phyloP scores from a whole-genome alignment of 2,113 vertebrate species.

The Rhineura floridana region DNA sequence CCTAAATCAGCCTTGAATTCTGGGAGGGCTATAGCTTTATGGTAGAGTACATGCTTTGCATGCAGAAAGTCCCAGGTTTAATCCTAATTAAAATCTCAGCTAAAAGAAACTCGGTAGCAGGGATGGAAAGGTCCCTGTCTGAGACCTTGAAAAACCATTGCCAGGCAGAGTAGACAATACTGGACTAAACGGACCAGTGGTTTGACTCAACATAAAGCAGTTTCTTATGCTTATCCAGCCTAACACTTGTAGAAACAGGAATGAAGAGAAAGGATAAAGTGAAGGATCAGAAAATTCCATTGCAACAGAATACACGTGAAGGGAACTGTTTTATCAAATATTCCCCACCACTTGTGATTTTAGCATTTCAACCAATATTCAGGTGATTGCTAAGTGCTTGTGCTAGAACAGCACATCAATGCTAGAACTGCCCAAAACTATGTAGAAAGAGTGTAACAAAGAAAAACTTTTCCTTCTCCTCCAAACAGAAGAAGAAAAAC shows the following conservation, averaged over 20 bases:
- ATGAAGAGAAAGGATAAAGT: neutral
- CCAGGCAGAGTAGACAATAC: constrained; percentile 9
- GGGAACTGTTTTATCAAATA: constrained; percentile 13
- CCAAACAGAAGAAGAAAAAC: constrained; percentile 18
- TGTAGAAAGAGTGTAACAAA: neutral
- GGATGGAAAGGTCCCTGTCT: neutral
- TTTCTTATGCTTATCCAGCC: neutral
- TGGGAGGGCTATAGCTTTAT: constrained; percentile 3
- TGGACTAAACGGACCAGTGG: neutral
- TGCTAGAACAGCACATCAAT: constrained; percentile 22
- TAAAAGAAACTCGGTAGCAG: neutral
- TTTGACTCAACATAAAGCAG: neutral
- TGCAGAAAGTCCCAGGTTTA: constrained; percentile 1
- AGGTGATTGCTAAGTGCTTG: neutral
- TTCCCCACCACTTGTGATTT: neutral
- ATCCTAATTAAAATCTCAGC: neutral
- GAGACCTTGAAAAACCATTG: constrained; percentile 3
- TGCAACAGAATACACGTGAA: constrained; percentile 1
- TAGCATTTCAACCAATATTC: neutral
- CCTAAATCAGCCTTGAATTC: constrained; percentile 4
- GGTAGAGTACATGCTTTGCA: constrained; percentile 1
- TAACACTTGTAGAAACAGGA: constrained; percentile 32
- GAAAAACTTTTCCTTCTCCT: neutral
- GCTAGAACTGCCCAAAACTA: constrained; percentile 29
- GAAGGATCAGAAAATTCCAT: constrained; percentile 17